Conservation (phyloP, 2,113 vertebrate species). For the Cynopterus brachyotis region DNA sequence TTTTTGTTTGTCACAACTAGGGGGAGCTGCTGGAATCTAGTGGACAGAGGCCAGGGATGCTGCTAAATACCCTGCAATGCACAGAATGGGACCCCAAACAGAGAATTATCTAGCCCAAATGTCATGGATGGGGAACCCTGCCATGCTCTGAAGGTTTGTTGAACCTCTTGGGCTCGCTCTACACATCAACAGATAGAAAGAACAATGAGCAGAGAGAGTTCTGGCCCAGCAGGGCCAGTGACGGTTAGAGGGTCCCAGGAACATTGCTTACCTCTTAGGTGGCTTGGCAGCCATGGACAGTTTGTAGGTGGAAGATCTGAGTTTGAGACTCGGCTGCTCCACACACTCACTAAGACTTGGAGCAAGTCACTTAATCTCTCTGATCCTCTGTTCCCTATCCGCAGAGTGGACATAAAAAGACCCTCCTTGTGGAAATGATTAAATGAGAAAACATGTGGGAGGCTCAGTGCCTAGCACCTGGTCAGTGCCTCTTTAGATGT, state of each 20-base stretch:
- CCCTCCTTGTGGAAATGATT: background rate
- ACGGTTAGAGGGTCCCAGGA: background rate
- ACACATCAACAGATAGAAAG: background rate
- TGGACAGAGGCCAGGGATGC: background rate
- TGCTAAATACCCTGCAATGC: background rate
- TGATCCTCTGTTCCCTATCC: background rate
- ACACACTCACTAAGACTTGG: background rate
- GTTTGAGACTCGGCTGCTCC: background rate
- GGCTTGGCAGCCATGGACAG: background rate
- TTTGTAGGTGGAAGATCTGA: background rate
- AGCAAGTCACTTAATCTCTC: background rate
- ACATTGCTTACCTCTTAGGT: background rate
- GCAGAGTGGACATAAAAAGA: background rate
- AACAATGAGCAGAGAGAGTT: background rate
- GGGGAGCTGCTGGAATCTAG: background rate
- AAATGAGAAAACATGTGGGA: background rate
- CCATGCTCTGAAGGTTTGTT: background rate
- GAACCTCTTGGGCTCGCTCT: background rate
- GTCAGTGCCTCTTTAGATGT: background rate
- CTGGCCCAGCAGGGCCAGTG: background rate
- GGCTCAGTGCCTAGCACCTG: background rate
- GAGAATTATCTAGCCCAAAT: background rate
- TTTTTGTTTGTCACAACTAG: background rate
- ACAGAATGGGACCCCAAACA: background rate
- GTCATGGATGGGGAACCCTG: background rate